Conservation (phyloP, 2,888 invertebrate genomes). For the Epirrhoe tristata region DNA sequence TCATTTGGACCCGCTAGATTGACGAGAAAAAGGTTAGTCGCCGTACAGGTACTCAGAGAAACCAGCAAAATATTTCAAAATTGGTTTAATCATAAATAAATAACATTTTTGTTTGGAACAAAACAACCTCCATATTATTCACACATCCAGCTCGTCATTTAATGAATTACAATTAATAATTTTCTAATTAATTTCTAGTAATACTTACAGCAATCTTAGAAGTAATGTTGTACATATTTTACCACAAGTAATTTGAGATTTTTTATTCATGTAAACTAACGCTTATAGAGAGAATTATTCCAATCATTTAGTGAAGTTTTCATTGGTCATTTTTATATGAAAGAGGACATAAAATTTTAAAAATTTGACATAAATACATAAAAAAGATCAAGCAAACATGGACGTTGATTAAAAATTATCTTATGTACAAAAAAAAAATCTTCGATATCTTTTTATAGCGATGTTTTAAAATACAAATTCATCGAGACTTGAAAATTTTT, state of each 20-base stretch:
- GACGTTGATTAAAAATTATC: not conserved
- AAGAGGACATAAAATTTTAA: conserved; percentile 27
- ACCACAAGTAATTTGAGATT: conserved; percentile 84
- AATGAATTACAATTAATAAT: conserved; percentile 81
- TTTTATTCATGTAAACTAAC: conserved; percentile 75
- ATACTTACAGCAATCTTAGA: conserved; percentile 84
- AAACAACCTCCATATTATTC: conserved; percentile 84
- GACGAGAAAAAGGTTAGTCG: too few relatives aligned
- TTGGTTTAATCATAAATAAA: conserved; percentile 85
- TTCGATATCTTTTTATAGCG: too few relatives aligned
- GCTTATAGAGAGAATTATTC: conserved; percentile 82
- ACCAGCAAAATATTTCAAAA: conserved; percentile 75
- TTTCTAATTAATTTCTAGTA: conserved; percentile 83
- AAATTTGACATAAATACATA: not conserved
- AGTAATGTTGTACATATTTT: conserved; percentile 82
- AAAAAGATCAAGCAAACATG: conserved; percentile 2
- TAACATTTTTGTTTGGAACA: conserved; percentile 85
- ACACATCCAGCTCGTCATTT: conserved; percentile 81
- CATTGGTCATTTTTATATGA: conserved; percentile 70
- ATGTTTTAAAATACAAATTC: too few relatives aligned
- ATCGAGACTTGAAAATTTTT: not conserved
- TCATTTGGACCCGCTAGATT: too few relatives aligned
- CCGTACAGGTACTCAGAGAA: conserved; percentile 32
- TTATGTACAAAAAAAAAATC: not conserved
- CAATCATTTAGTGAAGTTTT: conserved; percentile 65